These are phyloP conservation scores for Candoia aspera DNA, from an alignment of 2,113 vertebrate genomes.

Conservation along the genomic window DNA sequence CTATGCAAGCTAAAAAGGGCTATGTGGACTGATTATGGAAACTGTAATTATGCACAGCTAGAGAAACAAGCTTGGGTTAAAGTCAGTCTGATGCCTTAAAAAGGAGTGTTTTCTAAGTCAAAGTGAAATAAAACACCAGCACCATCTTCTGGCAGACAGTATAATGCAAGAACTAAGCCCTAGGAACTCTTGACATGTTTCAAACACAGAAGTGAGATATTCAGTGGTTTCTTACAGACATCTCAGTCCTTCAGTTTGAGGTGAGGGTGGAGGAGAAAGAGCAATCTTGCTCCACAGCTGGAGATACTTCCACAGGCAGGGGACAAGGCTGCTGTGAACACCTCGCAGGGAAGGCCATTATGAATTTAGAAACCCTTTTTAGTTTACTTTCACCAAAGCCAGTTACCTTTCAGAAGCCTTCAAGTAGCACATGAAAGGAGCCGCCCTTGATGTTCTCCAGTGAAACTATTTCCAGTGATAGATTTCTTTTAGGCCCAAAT, in stretches of 20 bases:
- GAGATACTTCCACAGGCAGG: neutral
- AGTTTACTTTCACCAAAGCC: neutral
- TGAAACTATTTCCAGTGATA: neutral
- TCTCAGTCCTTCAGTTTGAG: neutral
- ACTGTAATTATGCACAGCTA: neutral
- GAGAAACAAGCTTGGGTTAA: neutral
- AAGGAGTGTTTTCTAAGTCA: neutral
- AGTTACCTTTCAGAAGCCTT: neutral
- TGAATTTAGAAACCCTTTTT: neutral
- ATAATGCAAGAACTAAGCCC: neutral
- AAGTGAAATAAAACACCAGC: neutral
- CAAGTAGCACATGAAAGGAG: neutral
- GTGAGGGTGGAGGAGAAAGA: neutral
- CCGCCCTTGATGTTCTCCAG: neutral
- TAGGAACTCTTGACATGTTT: neutral
- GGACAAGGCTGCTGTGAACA: neutral
- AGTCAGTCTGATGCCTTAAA: neutral
- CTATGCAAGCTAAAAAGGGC: neutral
- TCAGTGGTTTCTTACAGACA: neutral
- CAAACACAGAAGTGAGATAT: neutral
- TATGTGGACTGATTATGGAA: neutral
- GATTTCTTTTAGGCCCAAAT: neutral
- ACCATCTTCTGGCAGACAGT: neutral
- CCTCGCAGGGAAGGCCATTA: neutral
- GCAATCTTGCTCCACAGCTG: neutral